Percentiles rank a stretch among this genome's conserved stretches.
These are phyloP conservation scores for Tyto alba DNA, from an alignment of 2,113 vertebrate genomes.

Conservation along the genomic window DNA sequence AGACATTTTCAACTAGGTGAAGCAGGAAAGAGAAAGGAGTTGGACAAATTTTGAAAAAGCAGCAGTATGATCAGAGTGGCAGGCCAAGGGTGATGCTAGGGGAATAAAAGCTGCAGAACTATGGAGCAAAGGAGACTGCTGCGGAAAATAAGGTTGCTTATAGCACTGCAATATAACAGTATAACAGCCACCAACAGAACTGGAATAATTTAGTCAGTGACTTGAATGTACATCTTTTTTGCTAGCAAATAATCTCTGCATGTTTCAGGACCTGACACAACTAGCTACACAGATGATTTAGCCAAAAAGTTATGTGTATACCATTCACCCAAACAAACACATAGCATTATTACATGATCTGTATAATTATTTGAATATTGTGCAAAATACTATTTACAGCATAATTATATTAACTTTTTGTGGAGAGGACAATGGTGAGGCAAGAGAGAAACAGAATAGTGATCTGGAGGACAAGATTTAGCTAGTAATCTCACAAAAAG, in stretches of 20 bases:
- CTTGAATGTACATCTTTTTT: not conserved
- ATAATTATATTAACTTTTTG: not conserved
- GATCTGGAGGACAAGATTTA: not conserved
- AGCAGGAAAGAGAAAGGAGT: not conserved
- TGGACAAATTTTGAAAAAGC: not conserved
- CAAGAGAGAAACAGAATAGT: not conserved
- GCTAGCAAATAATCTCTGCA: not conserved
- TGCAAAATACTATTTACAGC: not conserved
- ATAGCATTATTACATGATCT: not conserved
- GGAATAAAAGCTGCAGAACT: not conserved
- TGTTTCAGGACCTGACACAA: not conserved
- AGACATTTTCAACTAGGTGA: not conserved
- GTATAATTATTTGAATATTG: not conserved
- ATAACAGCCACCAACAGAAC: not conserved
- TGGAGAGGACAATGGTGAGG: not conserved
- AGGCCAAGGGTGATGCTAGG: not conserved
- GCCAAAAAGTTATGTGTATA: not conserved
- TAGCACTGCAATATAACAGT: not conserved
- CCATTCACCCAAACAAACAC: not conserved
- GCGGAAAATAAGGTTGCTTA: not conserved
- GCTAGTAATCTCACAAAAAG: not conserved
- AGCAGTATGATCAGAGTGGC: not conserved
- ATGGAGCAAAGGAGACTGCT: not conserved
- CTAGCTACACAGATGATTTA: not conserved
- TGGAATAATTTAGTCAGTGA: not conserved